Evolutionary conservation across 2,888 invertebrate species (phyloP).

Genomic region (Athrips mouffetella): DNA sequence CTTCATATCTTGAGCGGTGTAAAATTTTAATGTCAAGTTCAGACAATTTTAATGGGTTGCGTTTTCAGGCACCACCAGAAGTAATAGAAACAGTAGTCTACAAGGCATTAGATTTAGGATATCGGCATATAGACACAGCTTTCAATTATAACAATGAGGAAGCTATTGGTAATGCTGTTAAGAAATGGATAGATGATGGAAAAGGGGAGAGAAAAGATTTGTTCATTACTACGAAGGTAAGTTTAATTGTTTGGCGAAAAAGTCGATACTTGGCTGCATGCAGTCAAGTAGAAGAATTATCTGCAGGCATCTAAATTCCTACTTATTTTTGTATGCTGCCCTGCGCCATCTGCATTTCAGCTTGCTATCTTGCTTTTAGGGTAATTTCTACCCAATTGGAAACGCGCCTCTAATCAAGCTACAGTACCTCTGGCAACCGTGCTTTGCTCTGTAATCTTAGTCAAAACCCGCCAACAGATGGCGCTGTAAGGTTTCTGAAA

Average conservation of each 20-base stretch:
- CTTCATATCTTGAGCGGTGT: background rate
- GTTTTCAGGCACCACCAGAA: conserved; percentile 77
- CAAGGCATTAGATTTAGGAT: conserved; percentile 83
- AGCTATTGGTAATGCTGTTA: conserved; percentile 83
- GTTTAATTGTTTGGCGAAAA: background rate
- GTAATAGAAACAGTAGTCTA: conserved; percentile 81
- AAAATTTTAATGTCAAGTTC: too few species aligned
- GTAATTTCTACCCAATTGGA: too few species aligned
- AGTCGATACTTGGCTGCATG: background rate
- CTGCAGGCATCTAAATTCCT: background rate
- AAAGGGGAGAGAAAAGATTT: conserved; percentile 83
- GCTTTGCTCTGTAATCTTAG: too few species aligned
- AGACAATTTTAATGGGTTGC: conserved; percentile 16
- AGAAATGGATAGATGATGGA: conserved; percentile 81
- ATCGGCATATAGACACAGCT: conserved; percentile 88
- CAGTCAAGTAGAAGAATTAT: background rate
- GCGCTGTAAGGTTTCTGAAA: too few species aligned
- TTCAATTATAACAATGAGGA: conserved; percentile 89
- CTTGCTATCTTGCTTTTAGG: too few species aligned
- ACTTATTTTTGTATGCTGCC: background rate
- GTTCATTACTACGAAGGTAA: conserved; percentile 89
- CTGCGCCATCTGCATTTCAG: too few species aligned
- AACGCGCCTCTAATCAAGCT: too few species aligned
- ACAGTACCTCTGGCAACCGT: too few species aligned
- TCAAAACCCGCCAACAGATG: too few species aligned